Conservation (phyloP, 2,113 vertebrate species). For the Esox niger region DNA sequence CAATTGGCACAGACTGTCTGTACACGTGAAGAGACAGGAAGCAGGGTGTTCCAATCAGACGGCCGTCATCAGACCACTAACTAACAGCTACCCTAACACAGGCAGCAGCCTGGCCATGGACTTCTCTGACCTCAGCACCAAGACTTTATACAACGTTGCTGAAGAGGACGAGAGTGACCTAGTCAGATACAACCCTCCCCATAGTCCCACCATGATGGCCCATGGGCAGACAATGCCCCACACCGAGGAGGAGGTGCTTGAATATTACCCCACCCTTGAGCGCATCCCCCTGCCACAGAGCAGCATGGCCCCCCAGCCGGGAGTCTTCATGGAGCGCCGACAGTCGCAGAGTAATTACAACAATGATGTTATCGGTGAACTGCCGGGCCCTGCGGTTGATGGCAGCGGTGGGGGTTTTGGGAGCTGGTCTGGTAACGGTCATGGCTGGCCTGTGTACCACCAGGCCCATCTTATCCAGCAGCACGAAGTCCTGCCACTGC, state of each 20-base stretch:
- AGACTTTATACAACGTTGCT: conserved; percentile 88
- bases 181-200: conserved; percentile 72
- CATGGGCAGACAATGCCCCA: conserved; percentile 68
- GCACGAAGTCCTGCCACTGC: conserved; percentile 73
- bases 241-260: conserved; percentile 60
- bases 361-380: conserved; percentile 53
- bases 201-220: conserved; percentile 80
- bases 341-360: conserved; percentile 74
- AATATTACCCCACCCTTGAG: conserved; percentile 24
- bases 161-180: conserved; percentile 83
- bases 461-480: conserved; percentile 68
- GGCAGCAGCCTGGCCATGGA: conserved; percentile 66
- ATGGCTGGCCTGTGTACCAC: conserved; percentile 63
- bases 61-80: conserved; percentile 98
- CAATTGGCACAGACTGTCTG: conserved; percentile 97
- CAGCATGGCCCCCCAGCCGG: conserved; percentile 67
- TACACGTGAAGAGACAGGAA: conserved; percentile 96
- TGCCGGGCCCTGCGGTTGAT: conserved; percentile 62
- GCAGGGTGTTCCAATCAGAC: conserved; percentile 91
- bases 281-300: conserved; percentile 71
- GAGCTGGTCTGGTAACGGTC: too few species aligned
- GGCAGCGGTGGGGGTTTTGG: neutral
- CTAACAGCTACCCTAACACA: conserved; percentile 87
- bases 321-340: conserved; percentile 71
- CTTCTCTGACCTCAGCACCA: conserved; percentile 89